phyloP scores from a whole-genome alignment of 2,113 vertebrate genomes.

The Peromyscus leucopus region DNA sequence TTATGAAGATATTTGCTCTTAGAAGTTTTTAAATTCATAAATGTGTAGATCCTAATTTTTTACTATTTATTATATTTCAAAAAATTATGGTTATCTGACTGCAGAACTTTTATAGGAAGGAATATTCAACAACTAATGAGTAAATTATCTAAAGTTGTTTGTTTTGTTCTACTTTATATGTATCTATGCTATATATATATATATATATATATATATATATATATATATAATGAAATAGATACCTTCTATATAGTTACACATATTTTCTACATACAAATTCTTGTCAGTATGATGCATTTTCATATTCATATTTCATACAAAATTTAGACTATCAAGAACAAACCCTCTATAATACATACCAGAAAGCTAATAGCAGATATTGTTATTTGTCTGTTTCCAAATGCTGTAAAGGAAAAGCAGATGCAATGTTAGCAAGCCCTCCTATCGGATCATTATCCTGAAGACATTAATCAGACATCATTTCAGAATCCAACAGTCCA shows the following conservation, averaged over 20 bases:
- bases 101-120: neutral
- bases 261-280: neutral
- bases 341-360: constrained; percentile 84
- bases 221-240: neutral
- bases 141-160: neutral
- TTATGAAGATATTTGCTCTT: neutral
- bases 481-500: neutral
- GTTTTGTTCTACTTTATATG: neutral
- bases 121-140: neutral
- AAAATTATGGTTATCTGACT: neutral
- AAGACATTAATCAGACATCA: neutral
- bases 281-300: neutral
- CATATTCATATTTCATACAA: neutral
- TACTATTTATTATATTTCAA: neutral
- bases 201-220: too few species aligned
- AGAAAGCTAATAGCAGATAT: constrained; percentile 88
- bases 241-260: neutral
- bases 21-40: neutral
- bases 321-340: neutral
- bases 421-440: neutral
- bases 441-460: neutral
- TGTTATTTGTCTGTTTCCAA: constrained; percentile 88
- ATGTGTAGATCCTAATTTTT: neutral
- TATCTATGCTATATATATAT: too few species aligned
- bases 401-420: constrained; percentile 85